Evolutionary conservation across 2,888 invertebrate genomes (phyloP), one percentile per base, ranked within the genome.

Genomic region (Ectemnius lituratus): DNA sequence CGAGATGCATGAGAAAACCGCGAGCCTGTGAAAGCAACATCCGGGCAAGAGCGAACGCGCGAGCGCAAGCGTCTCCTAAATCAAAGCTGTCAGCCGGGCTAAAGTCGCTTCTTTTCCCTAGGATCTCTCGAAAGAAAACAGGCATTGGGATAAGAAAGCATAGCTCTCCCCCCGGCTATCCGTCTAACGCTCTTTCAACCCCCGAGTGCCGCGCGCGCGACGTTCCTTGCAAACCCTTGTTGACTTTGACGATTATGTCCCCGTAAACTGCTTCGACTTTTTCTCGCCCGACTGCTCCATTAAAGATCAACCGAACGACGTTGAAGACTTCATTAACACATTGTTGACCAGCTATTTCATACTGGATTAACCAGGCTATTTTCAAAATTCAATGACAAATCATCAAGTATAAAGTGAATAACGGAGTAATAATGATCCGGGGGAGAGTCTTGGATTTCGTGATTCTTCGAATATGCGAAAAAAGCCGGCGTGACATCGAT

Each of bases 41-140:
- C 20, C 49, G 60, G 57, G 60, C 60, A 62, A 61, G 64, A 52
- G 16, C 4, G n/a, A 47, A 14, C 16, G 52, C 52, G 14, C 52
- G 47, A n/a, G n/a, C 67, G 52, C 52, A 5, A 46, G 37, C 67
- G 64, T 62, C 67, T 57, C 71, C 69, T 77, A 82, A 82, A 81
- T 81, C 72, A 77, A 77, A 73, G 71, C 64, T 58, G 70, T 70
- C 66, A 60, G 14, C 56, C 62, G 28, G 56, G 23, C 64, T 81
- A 68, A 23, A 77, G 75, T 74, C 69, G 68, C 46, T 66, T 47
- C 58, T 64, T 37, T 14, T 56, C 65, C 70, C 57, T 23, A 4
- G n/a, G 16, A 52, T 16, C 52, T 52, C 13, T 57, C 65, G 45
- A 72, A 73, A 70, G 64, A 71, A 76, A 76, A 70, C 69, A 61